Conservation (phyloP, 2,797 vertebrate genomes). For the Neomorphus geoffroyi region DNA sequence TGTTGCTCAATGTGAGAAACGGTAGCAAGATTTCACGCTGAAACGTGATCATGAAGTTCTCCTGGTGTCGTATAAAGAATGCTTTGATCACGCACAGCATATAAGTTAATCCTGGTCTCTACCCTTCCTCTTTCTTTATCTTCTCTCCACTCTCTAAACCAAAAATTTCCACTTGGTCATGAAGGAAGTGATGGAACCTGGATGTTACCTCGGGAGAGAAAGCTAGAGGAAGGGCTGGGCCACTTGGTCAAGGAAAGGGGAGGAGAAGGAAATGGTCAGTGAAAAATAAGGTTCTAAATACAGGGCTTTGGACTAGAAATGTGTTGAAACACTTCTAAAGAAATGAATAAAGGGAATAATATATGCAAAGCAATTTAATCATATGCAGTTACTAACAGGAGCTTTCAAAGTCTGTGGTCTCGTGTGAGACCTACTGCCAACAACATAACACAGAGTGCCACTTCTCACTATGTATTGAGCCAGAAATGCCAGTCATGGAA, state of each 20-base stretch:
- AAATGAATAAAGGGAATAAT: neutral
- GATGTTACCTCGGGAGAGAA: neutral
- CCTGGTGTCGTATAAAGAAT: neutral
- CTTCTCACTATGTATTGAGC: neutral
- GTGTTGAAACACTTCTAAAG: neutral
- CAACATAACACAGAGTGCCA: neutral
- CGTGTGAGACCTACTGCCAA: neutral
- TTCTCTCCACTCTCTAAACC: neutral
- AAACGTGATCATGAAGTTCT: neutral
- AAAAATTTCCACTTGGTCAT: neutral
- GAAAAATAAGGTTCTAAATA: constrained; percentile 23
- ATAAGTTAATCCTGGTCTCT: neutral
- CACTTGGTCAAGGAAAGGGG: constrained; percentile 52
- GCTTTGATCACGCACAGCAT: neutral
- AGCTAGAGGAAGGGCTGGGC: constrained; percentile 64
- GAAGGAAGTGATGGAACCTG: constrained; percentile 46
- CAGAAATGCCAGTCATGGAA: neutral
- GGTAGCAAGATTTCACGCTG: neutral
- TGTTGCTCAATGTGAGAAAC: neutral
- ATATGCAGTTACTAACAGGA: neutral
- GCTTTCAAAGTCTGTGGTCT: neutral
- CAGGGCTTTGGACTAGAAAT: neutral
- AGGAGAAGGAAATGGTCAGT: constrained; percentile 56
- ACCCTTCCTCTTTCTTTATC: neutral
- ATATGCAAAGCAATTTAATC: neutral